A percentile compares a stretch with the other conserved stretches of the same genome.
phyloP scores from a whole-genome alignment of 2,888 invertebrate genomes.

The Gari tellinella region DNA sequence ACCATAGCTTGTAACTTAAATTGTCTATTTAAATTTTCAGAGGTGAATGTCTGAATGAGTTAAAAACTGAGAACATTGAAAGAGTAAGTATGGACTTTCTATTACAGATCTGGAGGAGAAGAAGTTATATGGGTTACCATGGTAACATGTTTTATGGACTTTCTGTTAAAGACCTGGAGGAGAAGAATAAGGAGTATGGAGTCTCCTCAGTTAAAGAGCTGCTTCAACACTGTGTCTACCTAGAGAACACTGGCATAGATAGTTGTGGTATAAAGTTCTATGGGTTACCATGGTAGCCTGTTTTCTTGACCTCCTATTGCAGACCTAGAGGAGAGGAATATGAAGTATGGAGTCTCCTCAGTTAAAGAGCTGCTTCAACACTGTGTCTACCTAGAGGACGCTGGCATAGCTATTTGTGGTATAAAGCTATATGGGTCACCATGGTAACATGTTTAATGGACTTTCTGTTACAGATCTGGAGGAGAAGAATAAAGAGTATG shows the following conservation, averaged over 20 bases:
- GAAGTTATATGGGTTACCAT: constrained; percentile 93
- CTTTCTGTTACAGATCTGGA: neutral
- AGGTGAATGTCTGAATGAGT: too few relatives aligned
- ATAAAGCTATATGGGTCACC: constrained; percentile 93
- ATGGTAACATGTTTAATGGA: constrained; percentile 88
- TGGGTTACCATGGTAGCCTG: constrained; percentile 91
- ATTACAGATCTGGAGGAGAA: neutral
- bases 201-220: constrained; percentile 84
- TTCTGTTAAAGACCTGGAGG: neutral
- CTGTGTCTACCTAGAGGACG: constrained; percentile 92
- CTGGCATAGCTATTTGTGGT: constrained; percentile 88
- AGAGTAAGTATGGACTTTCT: too few relatives aligned
- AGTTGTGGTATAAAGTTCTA: constrained; percentile 92
- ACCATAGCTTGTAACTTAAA: too few relatives aligned
- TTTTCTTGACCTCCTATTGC: constrained; percentile 84
- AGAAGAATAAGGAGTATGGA: too few relatives aligned
- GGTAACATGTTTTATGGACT: constrained; percentile 87
- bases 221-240: constrained; percentile 91
- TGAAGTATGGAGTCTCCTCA: constrained; percentile 45
- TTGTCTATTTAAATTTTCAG: too few relatives aligned
- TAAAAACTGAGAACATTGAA: too few relatives aligned
- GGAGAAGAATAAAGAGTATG: constrained; percentile 45
- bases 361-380: constrained; percentile 88
- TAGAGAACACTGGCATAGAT: constrained; percentile 89
- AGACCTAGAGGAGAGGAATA: neutral